Evolutionary conservation across 2,888 invertebrate genomes (phyloP), one percentile per base, ranked within the genome.

Genomic region (Tholera decimalis): DNA sequence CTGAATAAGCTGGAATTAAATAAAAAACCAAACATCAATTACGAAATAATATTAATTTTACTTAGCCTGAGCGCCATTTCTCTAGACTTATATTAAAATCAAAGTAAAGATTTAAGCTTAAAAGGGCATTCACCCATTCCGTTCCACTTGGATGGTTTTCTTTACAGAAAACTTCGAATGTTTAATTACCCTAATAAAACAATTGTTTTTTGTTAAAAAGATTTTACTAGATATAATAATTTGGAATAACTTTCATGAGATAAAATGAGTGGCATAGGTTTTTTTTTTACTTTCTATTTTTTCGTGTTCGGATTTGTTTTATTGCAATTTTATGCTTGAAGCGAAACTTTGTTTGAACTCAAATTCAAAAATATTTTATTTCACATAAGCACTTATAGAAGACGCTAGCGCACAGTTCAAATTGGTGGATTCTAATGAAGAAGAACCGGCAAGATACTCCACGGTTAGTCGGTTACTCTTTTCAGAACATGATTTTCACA

Each of bases 21-120:
- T 24, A 28, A 69, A 11, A 7, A 26, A 46, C 18, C 49, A 54
- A 20, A 22, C 13, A 24, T 4, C 15, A 33, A 49, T 65, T 30
- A 37, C 0, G 28, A 65, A 24, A 66, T 30, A 22, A 54, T 55
- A 62, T 33, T 43, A 47, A 57, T 50, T 26, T 33, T 20, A 43
- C 30, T 51, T 41, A 73, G 57, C 37, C 26, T 54, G 49, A 41
- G 24, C 39, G 18, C 30, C 24, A 41, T 55, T 54, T 49, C 50
- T 56, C 30, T 55, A 70, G 37, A 65, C 58, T 55, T 60, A 57
- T 61, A 70, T 51, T 70, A 44, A 60, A 60, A 18, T 56, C 43
- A 44, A 63, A 74, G 58, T 56, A 60, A 60, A 69, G 46, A 74
- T 65, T 60, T 70, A 28, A 60, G 53, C 57, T 61, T 28, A 54